These are phyloP conservation scores for Myiozetetes cayanensis DNA, from an alignment of 2,113 vertebrate species.

Conservation along the genomic window DNA sequence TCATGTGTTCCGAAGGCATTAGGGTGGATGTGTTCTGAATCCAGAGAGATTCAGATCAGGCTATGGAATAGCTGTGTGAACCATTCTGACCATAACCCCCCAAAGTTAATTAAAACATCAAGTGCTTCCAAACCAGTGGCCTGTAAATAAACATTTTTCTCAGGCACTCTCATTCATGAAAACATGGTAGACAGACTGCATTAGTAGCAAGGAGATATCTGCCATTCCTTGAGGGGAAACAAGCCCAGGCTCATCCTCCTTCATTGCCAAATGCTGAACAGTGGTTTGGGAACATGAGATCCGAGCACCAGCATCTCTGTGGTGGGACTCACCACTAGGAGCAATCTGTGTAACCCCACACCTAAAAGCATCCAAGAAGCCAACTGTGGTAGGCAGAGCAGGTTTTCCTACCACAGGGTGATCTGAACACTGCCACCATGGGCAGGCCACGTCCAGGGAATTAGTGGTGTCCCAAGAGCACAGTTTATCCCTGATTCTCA, in stretches of 20 bases:
- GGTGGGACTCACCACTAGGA: not conserved
- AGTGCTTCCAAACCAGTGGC: not conserved
- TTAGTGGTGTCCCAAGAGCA: not conserved
- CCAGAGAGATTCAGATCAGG: not conserved
- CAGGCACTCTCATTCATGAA: not conserved
- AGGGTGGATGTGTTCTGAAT: not conserved
- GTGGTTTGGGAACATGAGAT: not conserved
- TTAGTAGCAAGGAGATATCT: not conserved
- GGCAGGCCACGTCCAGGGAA: not conserved
- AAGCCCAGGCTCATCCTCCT: not conserved
- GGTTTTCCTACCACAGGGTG: not conserved
- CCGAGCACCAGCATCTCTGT: not conserved
- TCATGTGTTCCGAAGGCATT: not conserved
- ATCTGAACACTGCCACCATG: not conserved
- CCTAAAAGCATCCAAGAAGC: not conserved
- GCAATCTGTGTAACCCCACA: not conserved
- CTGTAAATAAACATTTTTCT: not conserved
- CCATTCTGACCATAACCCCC: not conserved
- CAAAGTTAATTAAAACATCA: constrained; percentile 12
- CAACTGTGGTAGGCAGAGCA: not conserved
- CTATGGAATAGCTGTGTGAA: not conserved
- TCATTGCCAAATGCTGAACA: not conserved
- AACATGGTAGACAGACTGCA: not conserved
- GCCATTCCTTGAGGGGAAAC: not conserved
- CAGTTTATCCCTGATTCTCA: not conserved